phyloP scores from a whole-genome alignment of 2,113 vertebrate genomes.

The Athene noctua region DNA sequence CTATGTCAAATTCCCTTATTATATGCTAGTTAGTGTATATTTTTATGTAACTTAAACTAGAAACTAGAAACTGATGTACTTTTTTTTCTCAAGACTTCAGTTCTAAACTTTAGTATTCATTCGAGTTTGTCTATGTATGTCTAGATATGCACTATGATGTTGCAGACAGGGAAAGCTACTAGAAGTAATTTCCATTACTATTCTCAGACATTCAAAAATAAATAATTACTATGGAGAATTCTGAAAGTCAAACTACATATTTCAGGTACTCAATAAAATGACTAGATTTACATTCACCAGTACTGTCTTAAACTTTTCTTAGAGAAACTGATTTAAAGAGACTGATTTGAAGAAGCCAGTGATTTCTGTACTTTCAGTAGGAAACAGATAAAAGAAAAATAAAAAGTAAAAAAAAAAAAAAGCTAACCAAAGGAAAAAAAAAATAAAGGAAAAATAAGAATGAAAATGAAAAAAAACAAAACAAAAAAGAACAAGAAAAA shows the following conservation, averaged over 20 bases:
- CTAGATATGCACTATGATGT: neutral
- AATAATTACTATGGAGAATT: neutral
- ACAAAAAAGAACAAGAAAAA: no score
- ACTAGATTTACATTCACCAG: neutral
- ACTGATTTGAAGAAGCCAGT: neutral
- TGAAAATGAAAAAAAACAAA: neutral
- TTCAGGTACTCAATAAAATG: neutral
- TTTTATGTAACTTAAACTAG: neutral
- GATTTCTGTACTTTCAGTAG: neutral
- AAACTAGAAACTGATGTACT: neutral
- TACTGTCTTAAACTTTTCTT: neutral
- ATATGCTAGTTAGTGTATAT: neutral
- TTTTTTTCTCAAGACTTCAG: neutral
- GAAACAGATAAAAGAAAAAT: no score
- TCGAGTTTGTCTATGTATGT: neutral
- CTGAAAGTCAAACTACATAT: neutral
- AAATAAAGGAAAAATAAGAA: no score
- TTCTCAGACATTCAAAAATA: neutral
- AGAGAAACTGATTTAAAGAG: neutral
- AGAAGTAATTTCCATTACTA: neutral
- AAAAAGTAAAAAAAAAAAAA: accelerated
- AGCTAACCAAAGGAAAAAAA: neutral
- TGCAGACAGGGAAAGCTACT: neutral
- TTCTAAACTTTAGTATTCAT: neutral
- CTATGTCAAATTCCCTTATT: neutral